Percentiles rank a stretch among this genome's conserved stretches.
Conservation (phyloP, 2,113 vertebrate genomes). For the Rhegmatorhina hoffmannsi region DNA sequence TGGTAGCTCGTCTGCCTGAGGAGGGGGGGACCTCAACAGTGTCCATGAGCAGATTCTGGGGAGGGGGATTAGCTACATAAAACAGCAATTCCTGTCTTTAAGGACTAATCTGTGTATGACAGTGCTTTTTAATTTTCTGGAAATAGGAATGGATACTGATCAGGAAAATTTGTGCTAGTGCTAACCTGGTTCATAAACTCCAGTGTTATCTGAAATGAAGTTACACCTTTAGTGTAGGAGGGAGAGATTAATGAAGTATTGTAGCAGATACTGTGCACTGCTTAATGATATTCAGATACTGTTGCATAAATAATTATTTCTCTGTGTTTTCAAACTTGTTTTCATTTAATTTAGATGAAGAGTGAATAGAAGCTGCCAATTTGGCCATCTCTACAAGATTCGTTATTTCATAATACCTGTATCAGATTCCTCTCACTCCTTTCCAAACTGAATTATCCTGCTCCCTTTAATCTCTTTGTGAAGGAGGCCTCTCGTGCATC, state of each 20-base stretch:
- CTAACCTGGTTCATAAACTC: not conserved
- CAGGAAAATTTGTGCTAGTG: not conserved
- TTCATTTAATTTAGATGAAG: slow-evolving; percentile 61
- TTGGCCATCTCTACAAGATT: slow-evolving; percentile 48
- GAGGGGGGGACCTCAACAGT: not conserved
- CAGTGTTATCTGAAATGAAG: not conserved
- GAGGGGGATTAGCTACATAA: not conserved
- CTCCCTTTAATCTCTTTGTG: slow-evolving; percentile 51
- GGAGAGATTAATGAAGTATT: not conserved
- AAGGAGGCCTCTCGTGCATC: slow-evolving; percentile 57
- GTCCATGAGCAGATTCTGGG: not conserved
- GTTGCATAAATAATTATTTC: slow-evolving; percentile 28
- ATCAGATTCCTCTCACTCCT: slow-evolving; percentile 38
- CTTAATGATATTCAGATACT: slow-evolving; percentile 4
- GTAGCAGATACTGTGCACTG: not conserved
- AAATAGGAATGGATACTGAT: not conserved
- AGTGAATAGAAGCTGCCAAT: slow-evolving; percentile 40
- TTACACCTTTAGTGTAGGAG: not conserved
- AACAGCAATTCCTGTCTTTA: not conserved
- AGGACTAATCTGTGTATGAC: not conserved
- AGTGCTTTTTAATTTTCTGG: not conserved
- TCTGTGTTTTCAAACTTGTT: slow-evolving; percentile 42
- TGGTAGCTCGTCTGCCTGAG: not conserved
- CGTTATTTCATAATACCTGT: slow-evolving; percentile 68
- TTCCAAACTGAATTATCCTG: slow-evolving; percentile 53